Evolutionary conservation across 1,140 invertebrate species (phyloP).

Genomic region (Diachasma alloeum): DNA sequence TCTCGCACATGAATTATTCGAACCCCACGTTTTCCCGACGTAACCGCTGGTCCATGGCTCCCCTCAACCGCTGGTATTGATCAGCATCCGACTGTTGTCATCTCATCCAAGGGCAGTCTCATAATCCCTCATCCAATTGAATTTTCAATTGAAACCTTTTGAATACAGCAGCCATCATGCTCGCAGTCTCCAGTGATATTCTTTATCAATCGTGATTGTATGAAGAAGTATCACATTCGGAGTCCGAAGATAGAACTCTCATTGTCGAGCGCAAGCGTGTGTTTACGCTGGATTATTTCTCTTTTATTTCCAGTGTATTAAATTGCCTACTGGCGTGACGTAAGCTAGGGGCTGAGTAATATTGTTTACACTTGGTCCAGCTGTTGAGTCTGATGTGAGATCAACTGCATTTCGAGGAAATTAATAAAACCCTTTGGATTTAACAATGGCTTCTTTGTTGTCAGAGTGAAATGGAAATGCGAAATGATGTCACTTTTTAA

Average conservation of each 20-base stretch:
- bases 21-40: background rate
- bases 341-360: background rate
- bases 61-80: constrained; percentile 39
- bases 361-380: constrained; percentile 15
- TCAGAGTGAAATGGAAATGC: too few relatives aligned
- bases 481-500: too few relatives aligned
- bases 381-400: background rate
- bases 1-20: background rate
- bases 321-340: background rate
- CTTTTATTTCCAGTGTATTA: constrained; percentile 6
- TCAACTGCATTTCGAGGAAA: background rate
- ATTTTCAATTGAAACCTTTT: background rate
- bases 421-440: background rate
- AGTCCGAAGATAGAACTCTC: background rate
- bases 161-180: background rate
- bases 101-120: constrained; percentile 38
- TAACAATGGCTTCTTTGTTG: background rate
- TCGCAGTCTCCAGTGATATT: background rate
- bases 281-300: background rate
- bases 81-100: constrained; percentile 34
- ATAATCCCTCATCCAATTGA: background rate
- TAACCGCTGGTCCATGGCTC: constrained; percentile 28
- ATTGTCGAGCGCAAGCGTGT: background rate
- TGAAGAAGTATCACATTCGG: background rate
- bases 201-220: background rate